Base-by-base conservation (phyloP, 2,797 vertebrate genomes). In the Pyrrhura leucotis region DNA sequence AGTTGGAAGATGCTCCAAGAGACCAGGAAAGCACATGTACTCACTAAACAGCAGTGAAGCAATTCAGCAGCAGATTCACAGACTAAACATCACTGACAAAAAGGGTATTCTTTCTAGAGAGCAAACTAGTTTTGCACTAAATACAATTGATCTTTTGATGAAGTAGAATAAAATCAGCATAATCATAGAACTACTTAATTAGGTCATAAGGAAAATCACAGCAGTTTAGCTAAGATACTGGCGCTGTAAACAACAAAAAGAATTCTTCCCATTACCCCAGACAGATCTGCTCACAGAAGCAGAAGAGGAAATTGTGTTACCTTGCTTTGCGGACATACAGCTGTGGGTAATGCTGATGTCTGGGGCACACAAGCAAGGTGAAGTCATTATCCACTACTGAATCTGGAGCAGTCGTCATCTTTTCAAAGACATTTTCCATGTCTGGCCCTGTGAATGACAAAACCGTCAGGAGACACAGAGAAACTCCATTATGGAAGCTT, bases 301-400 rank as follows among this genome's bases (percentile, higher is more conserved):
- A 77, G 42, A 33, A 42, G 9, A 5, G 14, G 26, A 42, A 79
- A 53, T 26, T 31, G 53, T 14, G 2, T 71, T 97, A 99, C 99
- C 99, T 99, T 76, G 99, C 99, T 44, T 80, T 96, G 33, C 98
- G 99, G 75, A 99, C n/a, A 1, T 95, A 84, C 4, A 99, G 96
- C 90, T 81, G 97, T 0, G 98, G 98, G 88, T 97, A 98, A 83
- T 98, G 96, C 6, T 31, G 40, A 5, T 98, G 90, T 85, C 99
- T 98, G 82, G 96, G 96, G 92, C 98, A 99, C n/a, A 98, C 85
- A 4, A 98, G 93, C 3, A 98, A 97, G 3, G 88, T 89, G 63
- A 98, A 98, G 26, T 85, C 94, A 23, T 89, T 88, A 5, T 79
- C 90, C 7, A 85, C 26, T 0, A 5, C 28, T 14, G 97, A 91